Evolutionary conservation across 2,797 vertebrate species (phyloP).

Genomic region (Aphelocoma californica): DNA sequence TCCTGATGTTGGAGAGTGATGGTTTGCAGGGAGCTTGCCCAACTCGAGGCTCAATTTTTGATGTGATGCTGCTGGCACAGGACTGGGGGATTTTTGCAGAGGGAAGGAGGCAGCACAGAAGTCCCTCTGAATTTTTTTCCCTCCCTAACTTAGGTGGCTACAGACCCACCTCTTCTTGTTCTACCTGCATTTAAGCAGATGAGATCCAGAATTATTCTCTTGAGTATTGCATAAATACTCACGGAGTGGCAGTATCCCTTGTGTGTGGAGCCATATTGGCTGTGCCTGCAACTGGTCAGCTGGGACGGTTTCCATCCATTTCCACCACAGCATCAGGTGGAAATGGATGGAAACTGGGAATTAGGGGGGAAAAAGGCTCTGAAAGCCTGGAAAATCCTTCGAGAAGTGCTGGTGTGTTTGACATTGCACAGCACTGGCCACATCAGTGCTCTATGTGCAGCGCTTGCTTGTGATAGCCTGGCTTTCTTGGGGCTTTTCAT

Average conservation of each 20-base stretch:
- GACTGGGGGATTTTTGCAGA: not conserved
- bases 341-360: not conserved
- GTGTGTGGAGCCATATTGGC: rapidly evolving
- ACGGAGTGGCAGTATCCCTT: rapidly evolving
- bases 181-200: not conserved
- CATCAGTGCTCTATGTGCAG: not conserved
- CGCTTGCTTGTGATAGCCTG: not conserved
- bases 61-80: rapidly evolving
- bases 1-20: not conserved
- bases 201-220: not conserved
- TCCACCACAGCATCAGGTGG: not conserved
- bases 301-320: not conserved
- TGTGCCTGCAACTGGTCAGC: not conserved
- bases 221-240: not conserved
- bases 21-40: rapidly evolving
- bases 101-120: not conserved
- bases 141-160: not conserved
- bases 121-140: not conserved
- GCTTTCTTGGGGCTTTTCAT: not conserved
- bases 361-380: not conserved
- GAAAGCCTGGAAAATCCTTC: not conserved
- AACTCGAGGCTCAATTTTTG: not conserved
- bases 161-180: not conserved
- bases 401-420: not conserved
- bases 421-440: not conserved